These are phyloP conservation scores for Chesias legatella DNA, from an alignment of 2,888 invertebrate genomes.

Conservation along the genomic window DNA sequence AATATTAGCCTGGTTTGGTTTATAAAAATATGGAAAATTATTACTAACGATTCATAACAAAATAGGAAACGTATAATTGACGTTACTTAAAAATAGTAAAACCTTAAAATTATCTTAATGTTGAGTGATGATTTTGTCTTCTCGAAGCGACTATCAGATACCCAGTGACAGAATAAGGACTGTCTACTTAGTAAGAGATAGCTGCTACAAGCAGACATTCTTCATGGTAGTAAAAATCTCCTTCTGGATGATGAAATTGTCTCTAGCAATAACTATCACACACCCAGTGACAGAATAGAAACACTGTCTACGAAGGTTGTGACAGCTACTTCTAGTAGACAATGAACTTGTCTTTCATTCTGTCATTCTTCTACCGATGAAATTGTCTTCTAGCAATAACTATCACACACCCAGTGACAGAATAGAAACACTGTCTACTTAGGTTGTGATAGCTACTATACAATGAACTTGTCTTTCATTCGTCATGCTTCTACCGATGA, in stretches of 20 bases:
- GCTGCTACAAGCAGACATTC: slow-evolving; percentile 8
- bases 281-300: slow-evolving; percentile 27
- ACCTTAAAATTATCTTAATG: too few species aligned
- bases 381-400: slow-evolving; percentile 14
- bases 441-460: slow-evolving; percentile 21
- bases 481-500: not conserved
- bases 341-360: too few species aligned
- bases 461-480: not conserved
- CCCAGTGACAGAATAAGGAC: slow-evolving; percentile 20
- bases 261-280: slow-evolving; percentile 11
- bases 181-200: slow-evolving; percentile 26
- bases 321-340: slow-evolving; percentile 9
- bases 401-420: slow-evolving; percentile 41
- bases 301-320: slow-evolving; percentile 8
- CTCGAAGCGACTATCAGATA: slow-evolving; percentile 7
- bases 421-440: slow-evolving; percentile 33
- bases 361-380: too few species aligned
- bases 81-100: too few species aligned
- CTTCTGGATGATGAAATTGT: slow-evolving; percentile 9
- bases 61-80: too few species aligned
- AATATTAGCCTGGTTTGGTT: too few species aligned
- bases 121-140: slow-evolving; percentile 14
- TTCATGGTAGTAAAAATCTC: slow-evolving; percentile 14
- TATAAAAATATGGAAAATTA: too few species aligned
- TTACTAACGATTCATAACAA: too few species aligned